phyloP scores from a whole-genome alignment of 2,113 vertebrate species.

The Octodon degus region DNA sequence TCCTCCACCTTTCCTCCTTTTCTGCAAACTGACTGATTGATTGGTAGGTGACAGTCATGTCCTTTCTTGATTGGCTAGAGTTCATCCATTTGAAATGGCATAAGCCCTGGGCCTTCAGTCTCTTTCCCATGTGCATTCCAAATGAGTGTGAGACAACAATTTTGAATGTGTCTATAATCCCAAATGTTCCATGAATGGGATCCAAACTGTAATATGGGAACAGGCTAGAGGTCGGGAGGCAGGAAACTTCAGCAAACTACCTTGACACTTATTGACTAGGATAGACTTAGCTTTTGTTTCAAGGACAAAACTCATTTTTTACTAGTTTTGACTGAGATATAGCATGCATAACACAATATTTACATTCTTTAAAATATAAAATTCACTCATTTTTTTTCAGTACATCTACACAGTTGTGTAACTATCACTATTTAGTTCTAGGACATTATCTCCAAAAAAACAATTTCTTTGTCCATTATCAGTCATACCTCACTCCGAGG shows the following conservation, averaged over 20 bases:
- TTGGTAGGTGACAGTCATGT: neutral
- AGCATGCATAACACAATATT: neutral
- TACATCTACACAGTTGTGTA: neutral
- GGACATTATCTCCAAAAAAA: neutral
- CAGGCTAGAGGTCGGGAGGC: neutral
- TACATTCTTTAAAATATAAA: neutral
- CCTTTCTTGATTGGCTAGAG: neutral
- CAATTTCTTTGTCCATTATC: neutral
- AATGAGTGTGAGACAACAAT: neutral
- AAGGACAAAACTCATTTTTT: conserved; percentile 2
- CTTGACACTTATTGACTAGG: neutral
- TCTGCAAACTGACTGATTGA: neutral
- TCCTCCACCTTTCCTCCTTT: neutral
- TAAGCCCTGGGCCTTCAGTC: neutral
- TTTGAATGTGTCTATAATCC: neutral
- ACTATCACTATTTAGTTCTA: neutral
- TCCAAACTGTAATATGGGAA: neutral
- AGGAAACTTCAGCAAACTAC: neutral
- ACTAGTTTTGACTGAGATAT: neutral
- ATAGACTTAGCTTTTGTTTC: neutral
- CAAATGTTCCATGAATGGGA: neutral
- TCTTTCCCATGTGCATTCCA: neutral
- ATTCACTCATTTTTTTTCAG: neutral
- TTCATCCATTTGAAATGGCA: neutral
- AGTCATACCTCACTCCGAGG: neutral